Conservation (phyloP, 2,113 vertebrate genomes). For the Prionailurus viverrinus region DNA sequence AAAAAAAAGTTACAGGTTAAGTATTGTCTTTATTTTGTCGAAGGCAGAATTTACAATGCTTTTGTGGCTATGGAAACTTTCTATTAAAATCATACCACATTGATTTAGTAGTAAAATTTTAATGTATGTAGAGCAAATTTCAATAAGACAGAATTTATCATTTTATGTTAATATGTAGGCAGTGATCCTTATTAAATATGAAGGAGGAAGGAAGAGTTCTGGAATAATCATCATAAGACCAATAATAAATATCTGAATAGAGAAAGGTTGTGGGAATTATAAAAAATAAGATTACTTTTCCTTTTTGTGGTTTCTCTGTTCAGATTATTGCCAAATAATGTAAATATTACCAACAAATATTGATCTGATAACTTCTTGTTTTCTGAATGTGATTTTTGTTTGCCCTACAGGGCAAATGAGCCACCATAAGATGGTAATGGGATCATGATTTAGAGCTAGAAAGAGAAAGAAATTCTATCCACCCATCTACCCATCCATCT, state of each 20-base stretch:
- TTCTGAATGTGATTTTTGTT: slow-evolving; percentile 42
- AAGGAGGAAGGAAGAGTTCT: slow-evolving; percentile 36
- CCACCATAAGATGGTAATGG: not conserved
- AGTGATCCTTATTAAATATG: slow-evolving; percentile 58
- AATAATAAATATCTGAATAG: slow-evolving; percentile 61
- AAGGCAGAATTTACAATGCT: not conserved
- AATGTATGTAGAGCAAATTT: slow-evolving; percentile 53
- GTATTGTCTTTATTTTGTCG: not conserved
- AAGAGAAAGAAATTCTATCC: not conserved
- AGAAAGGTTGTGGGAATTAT: not conserved
- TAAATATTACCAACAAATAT: not conserved
- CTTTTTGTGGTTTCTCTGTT: slow-evolving; percentile 47
- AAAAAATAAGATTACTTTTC: not conserved
- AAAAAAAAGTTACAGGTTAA: not conserved
- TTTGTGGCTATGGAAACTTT: slow-evolving; percentile 19
- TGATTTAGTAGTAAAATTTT: slow-evolving; percentile 66
- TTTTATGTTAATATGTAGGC: slow-evolving; percentile 62
- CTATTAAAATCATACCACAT: slow-evolving; percentile 36
- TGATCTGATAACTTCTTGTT: not conserved
- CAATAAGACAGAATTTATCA: slow-evolving; percentile 61
- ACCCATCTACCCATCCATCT: not conserved
- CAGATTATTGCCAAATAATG: not conserved
- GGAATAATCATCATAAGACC: slow-evolving; percentile 10
- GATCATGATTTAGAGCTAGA: not conserved
- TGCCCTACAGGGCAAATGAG: not conserved